Conservation (phyloP, 2,797 vertebrate genomes). For the Anabas testudineus region DNA sequence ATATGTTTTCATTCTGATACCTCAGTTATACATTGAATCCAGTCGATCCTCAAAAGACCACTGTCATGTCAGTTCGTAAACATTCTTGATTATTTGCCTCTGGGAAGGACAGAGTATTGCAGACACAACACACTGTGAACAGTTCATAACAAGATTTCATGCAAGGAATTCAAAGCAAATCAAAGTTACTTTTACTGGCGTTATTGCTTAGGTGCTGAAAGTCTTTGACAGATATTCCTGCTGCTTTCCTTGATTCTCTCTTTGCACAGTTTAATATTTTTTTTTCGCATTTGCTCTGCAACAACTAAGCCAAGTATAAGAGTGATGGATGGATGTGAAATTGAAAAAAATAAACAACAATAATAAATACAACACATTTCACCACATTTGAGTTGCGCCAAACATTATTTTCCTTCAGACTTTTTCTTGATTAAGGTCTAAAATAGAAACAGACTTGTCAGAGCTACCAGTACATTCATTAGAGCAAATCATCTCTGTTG, state of each 20-base stretch:
- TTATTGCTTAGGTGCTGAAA: slow-evolving; percentile 27
- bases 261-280: slow-evolving; percentile 13
- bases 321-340: slow-evolving; percentile 2
- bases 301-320: slow-evolving; percentile 11
- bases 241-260: neutral
- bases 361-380: slow-evolving; percentile 5
- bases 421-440: slow-evolving; percentile 19
- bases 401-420: slow-evolving; percentile 16
- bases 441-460: slow-evolving; percentile 45
- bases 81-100: neutral
- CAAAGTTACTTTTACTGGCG: slow-evolving; percentile 1
- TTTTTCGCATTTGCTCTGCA: neutral
- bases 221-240: slow-evolving; percentile 15
- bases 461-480: slow-evolving; percentile 48
- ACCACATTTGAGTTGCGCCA: slow-evolving; percentile 1
- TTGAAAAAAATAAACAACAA: neutral
- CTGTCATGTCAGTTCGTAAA: slow-evolving; percentile 19
- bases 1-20: slow-evolving; percentile 41
- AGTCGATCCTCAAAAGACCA: slow-evolving; percentile 16
- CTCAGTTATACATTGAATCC: slow-evolving; percentile 20
- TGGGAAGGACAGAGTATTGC: slow-evolving; percentile 7
- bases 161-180: slow-evolving; percentile 18
- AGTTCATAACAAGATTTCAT: slow-evolving; percentile 11
- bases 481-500: slow-evolving; percentile 44
- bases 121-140: neutral